Conservation (phyloP, 2,797 vertebrate species). For the Hydrophis major region DNA sequence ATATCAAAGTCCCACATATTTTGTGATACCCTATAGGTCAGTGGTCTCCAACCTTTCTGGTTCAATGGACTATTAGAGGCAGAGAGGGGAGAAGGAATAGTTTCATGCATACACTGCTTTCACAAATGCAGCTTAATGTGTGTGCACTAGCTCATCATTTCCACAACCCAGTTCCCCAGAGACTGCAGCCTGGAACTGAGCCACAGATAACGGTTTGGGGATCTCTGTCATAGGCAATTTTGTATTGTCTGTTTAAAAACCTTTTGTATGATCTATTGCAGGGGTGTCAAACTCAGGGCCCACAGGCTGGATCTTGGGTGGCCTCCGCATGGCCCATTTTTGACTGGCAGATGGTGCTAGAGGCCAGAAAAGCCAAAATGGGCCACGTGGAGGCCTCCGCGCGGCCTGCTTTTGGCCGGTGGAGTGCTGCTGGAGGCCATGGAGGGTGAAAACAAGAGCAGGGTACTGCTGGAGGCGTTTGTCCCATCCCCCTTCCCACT, state of each 20-base stretch:
- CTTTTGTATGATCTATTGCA: not conserved
- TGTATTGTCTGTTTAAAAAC: not conserved
- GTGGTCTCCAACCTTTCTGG: not conserved
- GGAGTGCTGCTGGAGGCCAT: too few species aligned
- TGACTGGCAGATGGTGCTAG: too few species aligned
- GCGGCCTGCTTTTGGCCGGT: too few species aligned
- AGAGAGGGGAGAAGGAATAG: not conserved
- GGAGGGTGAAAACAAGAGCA: too few species aligned
- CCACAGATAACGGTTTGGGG: not conserved
- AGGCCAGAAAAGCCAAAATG: too few species aligned
- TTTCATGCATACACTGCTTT: not conserved
- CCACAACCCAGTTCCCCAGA: not conserved
- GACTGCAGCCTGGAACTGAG: not conserved
- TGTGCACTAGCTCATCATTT: not conserved
- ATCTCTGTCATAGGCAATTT: not conserved
- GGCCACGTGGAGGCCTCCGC: too few species aligned
- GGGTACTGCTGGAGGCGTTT: too few species aligned
- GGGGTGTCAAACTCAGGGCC: too few species aligned
- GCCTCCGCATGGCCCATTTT: too few species aligned
- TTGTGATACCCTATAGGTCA: not conserved
- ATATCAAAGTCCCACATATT: not conserved
- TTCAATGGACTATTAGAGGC: not conserved
- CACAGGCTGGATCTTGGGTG: too few species aligned
- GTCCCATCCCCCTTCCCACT: too few species aligned
- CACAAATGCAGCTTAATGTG: not conserved